A percentile compares a stretch with the other conserved stretches of the same genome.
phyloP scores from a whole-genome alignment of 2,888 invertebrate species.

The Ectropis crepuscularia region DNA sequence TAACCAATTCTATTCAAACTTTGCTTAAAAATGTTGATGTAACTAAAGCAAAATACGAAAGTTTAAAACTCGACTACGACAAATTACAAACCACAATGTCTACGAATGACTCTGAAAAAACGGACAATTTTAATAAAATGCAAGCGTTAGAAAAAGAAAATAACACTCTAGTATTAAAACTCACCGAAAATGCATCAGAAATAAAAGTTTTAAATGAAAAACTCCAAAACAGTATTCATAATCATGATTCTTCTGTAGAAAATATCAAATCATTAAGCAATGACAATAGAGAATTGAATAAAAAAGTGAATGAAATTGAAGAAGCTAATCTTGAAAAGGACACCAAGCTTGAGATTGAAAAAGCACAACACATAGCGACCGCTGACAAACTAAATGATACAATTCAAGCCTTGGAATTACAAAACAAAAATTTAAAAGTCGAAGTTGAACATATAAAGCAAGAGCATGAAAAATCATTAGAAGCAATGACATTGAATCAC shows the following conservation, averaged over 20 bases:
- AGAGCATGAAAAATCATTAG: slow-evolving; percentile 2
- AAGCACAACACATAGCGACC: slow-evolving; percentile 17
- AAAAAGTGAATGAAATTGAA: slow-evolving; percentile 22
- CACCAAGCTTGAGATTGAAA: slow-evolving; percentile 27
- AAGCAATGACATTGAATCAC: slow-evolving; percentile 10
- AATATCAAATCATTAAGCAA: slow-evolving; percentile 13
- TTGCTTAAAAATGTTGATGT: slow-evolving; percentile 27
- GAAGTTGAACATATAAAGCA: slow-evolving; percentile 16
- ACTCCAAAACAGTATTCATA: slow-evolving; percentile 36
- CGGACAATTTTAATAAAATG: slow-evolving; percentile 44
- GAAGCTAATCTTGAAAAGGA: slow-evolving; percentile 21
- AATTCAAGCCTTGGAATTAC: slow-evolving; percentile 15
- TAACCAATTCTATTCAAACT: slow-evolving; percentile 11
- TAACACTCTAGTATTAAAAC: slow-evolving; percentile 46
- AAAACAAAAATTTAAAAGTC: not conserved
- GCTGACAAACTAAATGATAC: slow-evolving; percentile 12
- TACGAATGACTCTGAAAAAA: slow-evolving; percentile 42
- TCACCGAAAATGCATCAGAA: slow-evolving; percentile 42
- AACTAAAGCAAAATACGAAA: slow-evolving; percentile 23
- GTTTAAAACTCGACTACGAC: slow-evolving; percentile 28
- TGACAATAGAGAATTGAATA: slow-evolving; percentile 22
- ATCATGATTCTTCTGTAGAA: slow-evolving; percentile 31
- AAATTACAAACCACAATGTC: slow-evolving; percentile 50
- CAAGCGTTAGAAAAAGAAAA: slow-evolving; percentile 48
- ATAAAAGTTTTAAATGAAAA: slow-evolving; percentile 37